Evolutionary conservation across 2,888 invertebrate species (phyloP).

Genomic region (Plagodis pulveraria): DNA sequence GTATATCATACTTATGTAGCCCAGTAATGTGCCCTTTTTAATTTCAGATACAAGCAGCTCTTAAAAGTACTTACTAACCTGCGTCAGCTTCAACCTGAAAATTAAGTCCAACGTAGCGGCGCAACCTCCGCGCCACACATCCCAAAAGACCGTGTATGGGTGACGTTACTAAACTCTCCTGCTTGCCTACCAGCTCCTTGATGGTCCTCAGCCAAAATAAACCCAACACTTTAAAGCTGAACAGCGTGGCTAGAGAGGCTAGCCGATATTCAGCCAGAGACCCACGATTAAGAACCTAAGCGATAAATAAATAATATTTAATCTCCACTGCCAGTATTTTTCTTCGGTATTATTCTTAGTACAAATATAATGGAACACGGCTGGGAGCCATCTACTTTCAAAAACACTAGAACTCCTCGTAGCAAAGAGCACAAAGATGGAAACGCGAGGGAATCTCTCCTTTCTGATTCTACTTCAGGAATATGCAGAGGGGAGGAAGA

Average conservation of each 20-base stretch:
- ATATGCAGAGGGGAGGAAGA: constrained; percentile 78
- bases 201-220: constrained; percentile 84
- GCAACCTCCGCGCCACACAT: constrained; percentile 58
- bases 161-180: constrained; percentile 46
- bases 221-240: constrained; percentile 77
- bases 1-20: no score
- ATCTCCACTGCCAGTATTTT: constrained; percentile 68
- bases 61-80: constrained; percentile 9
- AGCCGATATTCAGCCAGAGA: constrained; percentile 82
- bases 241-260: constrained; percentile 79
- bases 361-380: constrained; percentile 64
- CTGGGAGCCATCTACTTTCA: constrained; percentile 58
- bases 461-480: constrained; percentile 79
- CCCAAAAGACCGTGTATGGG: constrained; percentile 70
- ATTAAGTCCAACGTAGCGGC: constrained; percentile 54
- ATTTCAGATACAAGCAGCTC: constrained; percentile 40
- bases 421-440: constrained; percentile 54
- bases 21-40: not conserved
- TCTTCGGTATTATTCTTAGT: constrained; percentile 57
- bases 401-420: constrained; percentile 64
- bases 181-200: constrained; percentile 69
- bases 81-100: constrained; percentile 26
- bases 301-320: constrained; percentile 37
- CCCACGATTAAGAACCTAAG: constrained; percentile 85
- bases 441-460: constrained; percentile 65